Conservation (phyloP, 2,113 vertebrate genomes). For the Heterotilapia buettikoferi region DNA sequence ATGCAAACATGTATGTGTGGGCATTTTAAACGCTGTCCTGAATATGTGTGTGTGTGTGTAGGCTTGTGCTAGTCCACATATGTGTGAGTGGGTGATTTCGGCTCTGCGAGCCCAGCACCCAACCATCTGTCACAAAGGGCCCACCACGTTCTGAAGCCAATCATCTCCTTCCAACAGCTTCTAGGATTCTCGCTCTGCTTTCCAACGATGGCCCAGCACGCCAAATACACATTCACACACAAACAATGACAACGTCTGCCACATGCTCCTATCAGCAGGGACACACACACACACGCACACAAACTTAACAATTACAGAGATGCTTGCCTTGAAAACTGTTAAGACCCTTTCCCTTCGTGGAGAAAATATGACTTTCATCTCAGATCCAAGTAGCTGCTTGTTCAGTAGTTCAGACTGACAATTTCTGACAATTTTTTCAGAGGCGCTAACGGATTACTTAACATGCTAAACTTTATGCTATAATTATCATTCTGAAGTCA, state of each 20-base stretch:
- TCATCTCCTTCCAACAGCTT: conserved; percentile 74
- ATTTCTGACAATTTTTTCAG: neutral
- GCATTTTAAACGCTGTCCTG: conserved; percentile 8
- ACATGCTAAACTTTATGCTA: neutral
- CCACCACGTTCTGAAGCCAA: conserved; percentile 71
- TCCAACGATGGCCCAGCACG: conserved; percentile 60
- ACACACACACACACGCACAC: conserved; percentile 10
- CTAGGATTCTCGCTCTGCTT: conserved; percentile 69
- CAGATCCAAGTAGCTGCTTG: neutral
- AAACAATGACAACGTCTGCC: conserved; percentile 58
- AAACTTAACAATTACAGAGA: conserved; percentile 37
- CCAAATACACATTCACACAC: conserved; percentile 62
- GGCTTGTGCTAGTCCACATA: conserved; percentile 44
- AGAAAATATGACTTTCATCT: conserved; percentile 27
- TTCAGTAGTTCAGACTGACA: neutral
- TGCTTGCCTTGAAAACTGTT: conserved; percentile 23
- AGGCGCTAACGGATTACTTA: neutral
- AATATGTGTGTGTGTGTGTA: neutral
- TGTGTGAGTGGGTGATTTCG: conserved; percentile 61
- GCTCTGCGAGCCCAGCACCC: conserved; percentile 64
- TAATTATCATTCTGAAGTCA: neutral
- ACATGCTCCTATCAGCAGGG: conserved; percentile 52
- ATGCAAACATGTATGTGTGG: conserved; percentile 18
- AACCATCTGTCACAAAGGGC: conserved; percentile 76
- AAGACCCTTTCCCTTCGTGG: conserved; percentile 13